Conservation (phyloP, 2,113 vertebrate species). For the Platycercus adscitus region DNA sequence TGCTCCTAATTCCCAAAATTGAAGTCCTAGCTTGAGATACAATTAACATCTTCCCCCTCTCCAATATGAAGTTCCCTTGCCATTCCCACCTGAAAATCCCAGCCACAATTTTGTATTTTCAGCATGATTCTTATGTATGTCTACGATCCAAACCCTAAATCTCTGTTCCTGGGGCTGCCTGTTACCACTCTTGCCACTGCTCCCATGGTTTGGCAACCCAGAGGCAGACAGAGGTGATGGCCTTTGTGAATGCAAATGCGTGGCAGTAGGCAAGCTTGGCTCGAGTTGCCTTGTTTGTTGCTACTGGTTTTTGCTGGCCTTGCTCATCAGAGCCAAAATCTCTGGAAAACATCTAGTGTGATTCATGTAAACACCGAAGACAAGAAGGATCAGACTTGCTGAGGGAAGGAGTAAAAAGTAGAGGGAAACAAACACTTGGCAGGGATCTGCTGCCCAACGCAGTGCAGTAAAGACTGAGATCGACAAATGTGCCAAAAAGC, state of each 20-base stretch:
- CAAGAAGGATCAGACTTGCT: neutral
- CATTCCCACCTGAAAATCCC: neutral
- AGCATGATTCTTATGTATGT: neutral
- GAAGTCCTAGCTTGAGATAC: neutral
- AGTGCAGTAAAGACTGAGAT: neutral
- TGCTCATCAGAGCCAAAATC: slow-evolving; percentile 19
- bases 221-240: neutral
- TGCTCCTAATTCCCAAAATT: neutral
- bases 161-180: neutral
- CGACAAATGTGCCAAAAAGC: slow-evolving; percentile 58
- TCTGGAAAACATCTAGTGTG: neutral
- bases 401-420: neutral
- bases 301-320: neutral
- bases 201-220: neutral
- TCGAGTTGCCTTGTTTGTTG: neutral
- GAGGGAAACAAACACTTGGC: slow-evolving; percentile 29
- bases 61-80: neutral
- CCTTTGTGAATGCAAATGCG: neutral
- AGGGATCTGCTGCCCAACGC: neutral
- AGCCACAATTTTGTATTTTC: neutral
- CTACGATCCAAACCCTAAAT: neutral
- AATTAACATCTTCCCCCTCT: neutral
- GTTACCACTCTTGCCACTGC: neutral
- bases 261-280: neutral
- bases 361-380: neutral